These are phyloP conservation scores for Sphecodes monilicornis DNA, from an alignment of 2,888 invertebrate genomes.

Conservation along the genomic window DNA sequence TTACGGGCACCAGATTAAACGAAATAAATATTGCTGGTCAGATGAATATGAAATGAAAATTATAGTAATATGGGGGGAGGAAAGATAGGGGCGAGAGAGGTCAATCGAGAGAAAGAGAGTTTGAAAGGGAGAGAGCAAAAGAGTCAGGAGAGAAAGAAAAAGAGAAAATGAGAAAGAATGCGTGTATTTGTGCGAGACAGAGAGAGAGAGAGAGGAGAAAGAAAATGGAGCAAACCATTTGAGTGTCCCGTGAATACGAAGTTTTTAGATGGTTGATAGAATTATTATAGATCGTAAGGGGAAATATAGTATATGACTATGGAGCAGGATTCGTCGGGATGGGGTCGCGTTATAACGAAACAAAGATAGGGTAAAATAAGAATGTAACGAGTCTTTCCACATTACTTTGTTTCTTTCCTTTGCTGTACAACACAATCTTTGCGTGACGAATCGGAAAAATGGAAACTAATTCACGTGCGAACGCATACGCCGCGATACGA, in stretches of 20 bases:
- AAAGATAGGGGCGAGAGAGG: neutral
- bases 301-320: conserved; percentile 17
- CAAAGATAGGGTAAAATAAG: conserved; percentile 54
- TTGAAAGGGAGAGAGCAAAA: neutral
- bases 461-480: conserved; percentile 43
- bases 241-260: conserved; percentile 26
- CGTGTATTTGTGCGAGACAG: neutral
- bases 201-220: conserved; percentile 17
- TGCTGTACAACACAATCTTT: conserved; percentile 60
- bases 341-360: conserved; percentile 61
- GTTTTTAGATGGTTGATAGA: conserved; percentile 52
- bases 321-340: conserved; percentile 17
- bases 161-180: conserved; percentile 29
- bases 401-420: conserved; percentile 71
- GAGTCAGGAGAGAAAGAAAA: conserved; percentile 18
- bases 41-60: neutral
- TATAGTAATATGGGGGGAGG: neutral
- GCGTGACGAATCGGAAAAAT: conserved; percentile 48
- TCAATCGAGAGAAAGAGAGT: neutral
- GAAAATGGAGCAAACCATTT: conserved; percentile 7
- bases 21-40: neutral
- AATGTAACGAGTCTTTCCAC: conserved; percentile 68
- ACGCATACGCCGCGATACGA: conserved; percentile 48
- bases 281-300: conserved; percentile 53
- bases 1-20: conserved; percentile 50